Evolutionary conservation across 2,888 invertebrate genomes (phyloP).

Genomic region (Germaria angustata): DNA sequence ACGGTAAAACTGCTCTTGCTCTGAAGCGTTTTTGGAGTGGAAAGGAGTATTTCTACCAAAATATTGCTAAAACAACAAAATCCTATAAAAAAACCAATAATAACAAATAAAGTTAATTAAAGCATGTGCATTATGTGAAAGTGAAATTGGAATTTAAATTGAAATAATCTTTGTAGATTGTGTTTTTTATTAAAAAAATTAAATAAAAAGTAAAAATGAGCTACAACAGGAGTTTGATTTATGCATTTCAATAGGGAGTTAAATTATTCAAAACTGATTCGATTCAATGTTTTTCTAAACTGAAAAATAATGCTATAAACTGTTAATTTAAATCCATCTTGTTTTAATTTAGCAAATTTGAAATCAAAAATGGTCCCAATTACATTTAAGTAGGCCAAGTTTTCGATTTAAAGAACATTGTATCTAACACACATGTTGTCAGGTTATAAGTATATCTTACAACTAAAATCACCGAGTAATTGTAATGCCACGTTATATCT

Average conservation of each 20-base stretch:
- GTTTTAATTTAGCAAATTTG: no score
- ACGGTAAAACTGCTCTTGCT: constrained; percentile 27
- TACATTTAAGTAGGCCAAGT: no score
- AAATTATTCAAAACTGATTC: neutral
- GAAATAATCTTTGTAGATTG: constrained; percentile 66
- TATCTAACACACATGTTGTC: no score
- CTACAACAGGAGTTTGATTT: constrained; percentile 20
- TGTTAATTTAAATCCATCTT: no score
- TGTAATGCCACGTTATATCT: no score
- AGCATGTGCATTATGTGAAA: constrained; percentile 71
- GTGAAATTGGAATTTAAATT: constrained; percentile 75
- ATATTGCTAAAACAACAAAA: neutral
- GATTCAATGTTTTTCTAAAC: neutral
- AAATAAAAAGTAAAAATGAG: constrained; percentile 53
- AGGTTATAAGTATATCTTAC: no score
- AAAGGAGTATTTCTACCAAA: constrained; percentile 51
- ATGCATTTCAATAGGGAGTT: neutral
- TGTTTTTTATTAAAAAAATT: constrained; percentile 35
- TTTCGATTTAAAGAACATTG: no score
- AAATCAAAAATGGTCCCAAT: no score
- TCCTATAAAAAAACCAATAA: neutral
- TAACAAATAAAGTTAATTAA: constrained; percentile 34
- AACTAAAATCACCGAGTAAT: no score
- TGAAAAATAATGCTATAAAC: no score
- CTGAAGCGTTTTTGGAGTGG: constrained; percentile 41